Conservation (phyloP, 2,888 invertebrate genomes). For the Phlogophora meticulosa region DNA sequence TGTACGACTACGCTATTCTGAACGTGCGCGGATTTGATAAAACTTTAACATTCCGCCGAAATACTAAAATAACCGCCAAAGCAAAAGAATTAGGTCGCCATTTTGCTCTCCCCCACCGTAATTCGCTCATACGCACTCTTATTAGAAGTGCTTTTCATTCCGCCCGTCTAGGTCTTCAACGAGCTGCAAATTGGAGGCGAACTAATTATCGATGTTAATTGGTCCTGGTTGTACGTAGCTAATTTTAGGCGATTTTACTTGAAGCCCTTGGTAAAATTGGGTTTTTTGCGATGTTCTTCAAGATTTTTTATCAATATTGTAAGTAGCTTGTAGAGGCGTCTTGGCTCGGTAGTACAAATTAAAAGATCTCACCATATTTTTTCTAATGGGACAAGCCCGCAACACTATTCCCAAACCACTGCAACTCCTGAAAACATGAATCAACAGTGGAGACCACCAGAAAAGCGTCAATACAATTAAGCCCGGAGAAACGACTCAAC, state of each 20-base stretch:
- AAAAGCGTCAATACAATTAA: too few relatives aligned
- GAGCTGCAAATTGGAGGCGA: constrained; percentile 38
- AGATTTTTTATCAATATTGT: not conserved
- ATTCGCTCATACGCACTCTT: constrained; percentile 39
- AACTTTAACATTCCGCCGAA: not conserved
- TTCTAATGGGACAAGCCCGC: too few relatives aligned
- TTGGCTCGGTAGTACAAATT: not conserved
- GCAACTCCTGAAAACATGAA: too few relatives aligned
- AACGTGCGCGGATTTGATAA: too few relatives aligned
- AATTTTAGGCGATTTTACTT: constrained; percentile 15
- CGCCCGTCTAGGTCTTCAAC: constrained; percentile 36
- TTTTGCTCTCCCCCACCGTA: constrained; percentile 17
- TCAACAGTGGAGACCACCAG: too few relatives aligned
- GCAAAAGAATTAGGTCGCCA: constrained; percentile 20
- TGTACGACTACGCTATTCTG: too few relatives aligned
- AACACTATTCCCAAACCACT: too few relatives aligned
- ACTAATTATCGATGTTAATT: constrained; percentile 44
- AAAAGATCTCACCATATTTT: too few relatives aligned
- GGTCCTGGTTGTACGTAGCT: constrained; percentile 4
- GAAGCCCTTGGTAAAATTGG: not conserved
- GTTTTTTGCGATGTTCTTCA: not conserved
- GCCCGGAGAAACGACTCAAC: too few relatives aligned
- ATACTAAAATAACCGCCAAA: constrained; percentile 11
- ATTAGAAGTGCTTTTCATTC: constrained; percentile 37
- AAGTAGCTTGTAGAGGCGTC: not conserved